Base-by-base conservation (phyloP, 2,888 invertebrate species). In the Andricus curvator region DNA sequence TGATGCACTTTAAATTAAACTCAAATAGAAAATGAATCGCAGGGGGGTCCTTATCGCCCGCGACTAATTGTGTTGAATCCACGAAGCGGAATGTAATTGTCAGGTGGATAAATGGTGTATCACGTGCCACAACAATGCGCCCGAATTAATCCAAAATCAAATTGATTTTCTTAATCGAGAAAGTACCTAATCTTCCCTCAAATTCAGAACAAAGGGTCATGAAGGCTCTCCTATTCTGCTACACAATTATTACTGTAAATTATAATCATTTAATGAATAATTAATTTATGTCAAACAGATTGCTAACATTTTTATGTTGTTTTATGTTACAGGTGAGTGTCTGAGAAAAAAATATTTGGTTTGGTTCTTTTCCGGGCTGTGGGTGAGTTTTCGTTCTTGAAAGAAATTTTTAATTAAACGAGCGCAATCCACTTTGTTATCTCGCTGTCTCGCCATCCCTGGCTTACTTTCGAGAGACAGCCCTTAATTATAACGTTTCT, bases 301-400 rank as follows among this genome's bases (percentile, higher is more conserved):
- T 77, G 41, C 78, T 85, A 85, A 84, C 77, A 84, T 86, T 79
- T 78, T 79, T 67, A 17, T 79, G 67, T 62, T 74, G 79, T 87
- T 88, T 83, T 87, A 82, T 88, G 88, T 89, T 88, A 81, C 87
- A 89, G 85, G 88, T 88, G 87, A 90, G 88, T 86, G 81, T 82
- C 79, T 77, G 74, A 74, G 68, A 74, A 77, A 70, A 62, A 65
- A 60, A 68, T 77, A 67, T 64, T 78, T 48, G 66, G 78, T 85
- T 81, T 70, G 76, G 60, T 51, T 79, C 82, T 81, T 84, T 86
- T 86, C 84, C 78, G 60, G 65, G 33, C 67, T 84, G 79, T 84
- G 78, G 84, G 83, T 84, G 78, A 87, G 82, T 85, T 81, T 68
- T 78, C 56, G 83, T 85, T 81, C 64, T 82, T 76, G 79, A 83